Evolutionary conservation across 2,888 invertebrate species (phyloP).

Genomic region (Melanostoma mellinum): DNA sequence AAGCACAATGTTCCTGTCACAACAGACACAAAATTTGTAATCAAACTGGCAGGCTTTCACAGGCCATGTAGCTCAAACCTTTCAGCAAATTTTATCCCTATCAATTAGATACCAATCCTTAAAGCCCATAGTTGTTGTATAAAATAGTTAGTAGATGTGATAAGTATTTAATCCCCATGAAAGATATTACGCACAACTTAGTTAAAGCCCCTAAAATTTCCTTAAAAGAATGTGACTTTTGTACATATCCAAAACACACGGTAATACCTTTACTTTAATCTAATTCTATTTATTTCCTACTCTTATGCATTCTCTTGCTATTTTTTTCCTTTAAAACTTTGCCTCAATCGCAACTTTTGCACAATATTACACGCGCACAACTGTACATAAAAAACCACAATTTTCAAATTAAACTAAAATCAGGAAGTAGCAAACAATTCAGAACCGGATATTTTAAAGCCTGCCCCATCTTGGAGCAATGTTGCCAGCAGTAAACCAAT

Average conservation of each 20-base stretch:
- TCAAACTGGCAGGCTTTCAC: too few species aligned
- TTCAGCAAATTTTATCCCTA: too few species aligned
- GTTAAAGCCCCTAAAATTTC: neutral
- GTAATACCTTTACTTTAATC: neutral
- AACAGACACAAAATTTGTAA: too few species aligned
- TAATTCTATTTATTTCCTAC: constrained; percentile 23
- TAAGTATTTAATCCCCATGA: too few species aligned
- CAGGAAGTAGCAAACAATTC: constrained; percentile 81
- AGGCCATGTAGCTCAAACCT: too few species aligned
- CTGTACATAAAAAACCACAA: constrained; percentile 35
- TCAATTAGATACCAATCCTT: neutral
- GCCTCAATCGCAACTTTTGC: constrained; percentile 51
- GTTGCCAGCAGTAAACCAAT: constrained; percentile 79
- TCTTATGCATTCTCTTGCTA: constrained; percentile 54
- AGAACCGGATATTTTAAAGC: constrained; percentile 82
- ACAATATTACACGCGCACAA: constrained; percentile 51
- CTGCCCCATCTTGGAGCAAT: constrained; percentile 84
- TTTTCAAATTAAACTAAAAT: constrained; percentile 40
- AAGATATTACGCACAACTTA: too few species aligned
- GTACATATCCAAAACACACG: constrained; percentile 12
- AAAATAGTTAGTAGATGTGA: too few species aligned
- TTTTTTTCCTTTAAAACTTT: constrained; percentile 37
- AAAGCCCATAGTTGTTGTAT: too few species aligned
- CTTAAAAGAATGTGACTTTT: constrained; percentile 60
- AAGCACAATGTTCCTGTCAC: too few species aligned